phyloP scores from a whole-genome alignment of 2,888 invertebrate species.

The Zhuqinia jingwanae region DNA sequence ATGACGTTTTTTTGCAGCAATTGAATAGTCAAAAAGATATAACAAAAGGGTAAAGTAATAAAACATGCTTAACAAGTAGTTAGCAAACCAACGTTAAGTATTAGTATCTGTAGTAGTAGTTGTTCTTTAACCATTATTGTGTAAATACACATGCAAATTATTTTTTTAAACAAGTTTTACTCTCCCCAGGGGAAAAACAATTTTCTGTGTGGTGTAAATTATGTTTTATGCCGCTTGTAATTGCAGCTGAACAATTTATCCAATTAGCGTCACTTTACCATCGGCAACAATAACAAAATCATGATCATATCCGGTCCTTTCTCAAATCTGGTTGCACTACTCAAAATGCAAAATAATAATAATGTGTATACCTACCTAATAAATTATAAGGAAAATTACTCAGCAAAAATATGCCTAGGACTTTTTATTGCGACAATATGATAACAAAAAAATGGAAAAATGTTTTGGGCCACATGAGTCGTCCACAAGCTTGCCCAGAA shows the following conservation, averaged over 20 bases:
- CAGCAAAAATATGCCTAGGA: too few relatives aligned
- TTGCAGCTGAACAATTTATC: constrained; percentile 38
- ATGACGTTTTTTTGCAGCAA: not conserved
- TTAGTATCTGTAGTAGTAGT: too few relatives aligned
- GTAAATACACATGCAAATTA: constrained; percentile 23
- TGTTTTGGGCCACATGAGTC: too few relatives aligned
- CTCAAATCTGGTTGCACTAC: too few relatives aligned
- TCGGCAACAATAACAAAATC: constrained; percentile 1
- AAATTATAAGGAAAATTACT: too few relatives aligned
- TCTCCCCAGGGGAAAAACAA: not conserved
- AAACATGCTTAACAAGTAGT: constrained; percentile 28
- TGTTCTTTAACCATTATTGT: not conserved
- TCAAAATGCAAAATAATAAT: too few relatives aligned
- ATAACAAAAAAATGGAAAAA: too few relatives aligned
- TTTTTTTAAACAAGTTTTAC: not conserved
- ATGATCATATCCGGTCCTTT: not conserved
- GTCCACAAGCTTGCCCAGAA: too few relatives aligned
- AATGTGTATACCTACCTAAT: too few relatives aligned
- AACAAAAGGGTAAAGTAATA: constrained; percentile 26
- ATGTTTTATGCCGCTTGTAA: constrained; percentile 36
- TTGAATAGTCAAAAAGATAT: not conserved
- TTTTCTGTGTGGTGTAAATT: constrained; percentile 34
- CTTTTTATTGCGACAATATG: too few relatives aligned
- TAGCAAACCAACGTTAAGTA: constrained; percentile 15
- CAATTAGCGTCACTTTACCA: constrained; percentile 33